Percentiles rank a stretch among this genome's conserved stretches.
These are phyloP conservation scores for Eulemur mongoz DNA, from an alignment of 2,797 vertebrate genomes.

Conservation along the genomic window DNA sequence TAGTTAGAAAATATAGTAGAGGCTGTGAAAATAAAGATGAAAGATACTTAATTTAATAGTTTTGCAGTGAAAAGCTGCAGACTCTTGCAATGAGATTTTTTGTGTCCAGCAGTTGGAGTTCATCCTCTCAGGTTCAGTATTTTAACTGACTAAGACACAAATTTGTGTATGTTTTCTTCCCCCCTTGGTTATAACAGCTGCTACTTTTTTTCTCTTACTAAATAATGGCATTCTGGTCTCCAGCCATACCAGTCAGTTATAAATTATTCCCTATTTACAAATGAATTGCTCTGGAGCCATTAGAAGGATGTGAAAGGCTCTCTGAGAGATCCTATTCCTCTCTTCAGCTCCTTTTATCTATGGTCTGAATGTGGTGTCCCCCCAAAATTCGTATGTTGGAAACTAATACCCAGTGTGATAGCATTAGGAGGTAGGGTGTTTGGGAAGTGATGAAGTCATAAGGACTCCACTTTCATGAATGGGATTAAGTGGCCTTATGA, in stretches of 20 bases:
- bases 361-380: not conserved
- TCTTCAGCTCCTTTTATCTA: not conserved
- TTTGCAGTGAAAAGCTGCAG: not conserved
- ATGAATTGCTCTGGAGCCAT: not conserved
- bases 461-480: not conserved
- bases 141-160: not conserved
- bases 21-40: not conserved
- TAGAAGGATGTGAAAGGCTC: not conserved
- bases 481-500: not conserved
- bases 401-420: not conserved
- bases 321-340: not conserved
- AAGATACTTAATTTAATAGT: not conserved
- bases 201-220: constrained; percentile 9
- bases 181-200: not conserved
- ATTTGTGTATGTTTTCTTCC: not conserved
- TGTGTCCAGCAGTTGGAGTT: not conserved
- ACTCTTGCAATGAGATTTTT: not conserved
- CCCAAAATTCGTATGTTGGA: not conserved
- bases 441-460: not conserved
- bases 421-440: not conserved
- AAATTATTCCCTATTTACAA: constrained; percentile 12
- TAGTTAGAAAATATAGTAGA: not conserved
- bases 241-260: not conserved
- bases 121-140: not conserved
- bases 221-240: not conserved